Percentiles rank a stretch among this genome's conserved stretches.
Evolutionary conservation across 2,888 invertebrate species (phyloP).

Genomic region (Dastarcus helophoroides): DNA sequence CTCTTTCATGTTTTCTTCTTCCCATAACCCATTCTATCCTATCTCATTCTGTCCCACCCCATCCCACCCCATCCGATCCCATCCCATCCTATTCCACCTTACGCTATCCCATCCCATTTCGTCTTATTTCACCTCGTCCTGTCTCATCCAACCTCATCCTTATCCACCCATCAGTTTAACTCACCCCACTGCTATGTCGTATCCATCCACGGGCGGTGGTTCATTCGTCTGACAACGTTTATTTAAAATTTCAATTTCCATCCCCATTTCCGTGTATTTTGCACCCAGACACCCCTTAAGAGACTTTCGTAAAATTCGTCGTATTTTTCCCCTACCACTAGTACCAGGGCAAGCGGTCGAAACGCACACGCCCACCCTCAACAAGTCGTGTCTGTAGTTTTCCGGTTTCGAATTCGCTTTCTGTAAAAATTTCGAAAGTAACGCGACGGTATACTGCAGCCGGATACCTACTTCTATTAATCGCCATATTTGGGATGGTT

Average conservation of each 20-base stretch:
- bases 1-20: too few species aligned
- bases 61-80: too few species aligned
- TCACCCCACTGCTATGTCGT: constrained; percentile 22
- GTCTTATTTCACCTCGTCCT: too few species aligned
- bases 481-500: constrained; percentile 14
- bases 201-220: constrained; percentile 16
- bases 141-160: too few species aligned
- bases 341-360: constrained; percentile 19
- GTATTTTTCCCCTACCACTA: constrained; percentile 5
- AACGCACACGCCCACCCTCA: constrained; percentile 27
- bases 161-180: too few species aligned
- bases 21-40: too few species aligned
- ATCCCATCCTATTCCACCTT: too few species aligned
- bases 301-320: constrained; percentile 7
- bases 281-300: constrained; percentile 20
- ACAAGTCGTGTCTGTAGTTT: constrained; percentile 25
- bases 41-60: too few species aligned
- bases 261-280: constrained; percentile 18
- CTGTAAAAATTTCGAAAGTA: constrained; percentile 17
- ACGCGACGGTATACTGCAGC: too few species aligned
- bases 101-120: too few species aligned
- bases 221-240: constrained; percentile 20
- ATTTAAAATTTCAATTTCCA: constrained; percentile 18
- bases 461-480: constrained; percentile 15
- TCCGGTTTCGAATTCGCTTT: constrained; percentile 19